Evolutionary conservation across 2,113 vertebrate genomes (phyloP).

Genomic region (Centropus bengalensis): DNA sequence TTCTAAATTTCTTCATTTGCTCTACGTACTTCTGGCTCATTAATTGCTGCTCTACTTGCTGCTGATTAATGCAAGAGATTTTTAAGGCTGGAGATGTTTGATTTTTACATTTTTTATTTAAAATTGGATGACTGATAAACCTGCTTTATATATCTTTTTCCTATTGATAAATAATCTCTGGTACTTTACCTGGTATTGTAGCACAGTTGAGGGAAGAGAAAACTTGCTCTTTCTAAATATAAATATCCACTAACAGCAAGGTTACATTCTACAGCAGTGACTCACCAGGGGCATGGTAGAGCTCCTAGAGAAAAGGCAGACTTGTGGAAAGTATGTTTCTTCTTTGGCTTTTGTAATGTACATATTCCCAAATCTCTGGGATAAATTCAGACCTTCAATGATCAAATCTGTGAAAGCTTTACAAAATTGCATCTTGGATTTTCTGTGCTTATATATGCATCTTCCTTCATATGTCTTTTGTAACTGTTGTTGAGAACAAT

Average conservation of each 20-base stretch:
- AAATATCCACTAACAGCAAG: background rate
- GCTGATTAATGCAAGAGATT: slow-evolving; percentile 70
- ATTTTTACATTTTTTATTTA: slow-evolving; percentile 67
- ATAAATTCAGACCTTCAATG: background rate
- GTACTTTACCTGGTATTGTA: background rate
- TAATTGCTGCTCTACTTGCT: slow-evolving; percentile 65
- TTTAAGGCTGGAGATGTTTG: slow-evolving; percentile 64
- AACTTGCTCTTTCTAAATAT: background rate
- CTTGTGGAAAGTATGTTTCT: background rate
- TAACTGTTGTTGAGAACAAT: background rate
- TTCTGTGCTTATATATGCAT: background rate
- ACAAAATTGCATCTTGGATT: background rate
- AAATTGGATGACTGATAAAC: slow-evolving; percentile 62
- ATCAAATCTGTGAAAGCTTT: background rate
- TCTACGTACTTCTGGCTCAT: slow-evolving; percentile 20
- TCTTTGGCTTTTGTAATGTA: background rate
- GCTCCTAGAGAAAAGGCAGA: background rate
- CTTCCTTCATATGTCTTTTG: background rate
- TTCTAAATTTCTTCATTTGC: slow-evolving; percentile 47
- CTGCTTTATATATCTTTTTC: slow-evolving; percentile 31
- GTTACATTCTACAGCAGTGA: background rate
- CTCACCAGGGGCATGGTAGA: background rate
- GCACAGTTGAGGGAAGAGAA: background rate
- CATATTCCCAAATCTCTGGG: background rate
- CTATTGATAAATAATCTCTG: slow-evolving; percentile 19